phyloP scores from a whole-genome alignment of 2,113 vertebrate genomes.

The Rhinopomastus cyanomelas region DNA sequence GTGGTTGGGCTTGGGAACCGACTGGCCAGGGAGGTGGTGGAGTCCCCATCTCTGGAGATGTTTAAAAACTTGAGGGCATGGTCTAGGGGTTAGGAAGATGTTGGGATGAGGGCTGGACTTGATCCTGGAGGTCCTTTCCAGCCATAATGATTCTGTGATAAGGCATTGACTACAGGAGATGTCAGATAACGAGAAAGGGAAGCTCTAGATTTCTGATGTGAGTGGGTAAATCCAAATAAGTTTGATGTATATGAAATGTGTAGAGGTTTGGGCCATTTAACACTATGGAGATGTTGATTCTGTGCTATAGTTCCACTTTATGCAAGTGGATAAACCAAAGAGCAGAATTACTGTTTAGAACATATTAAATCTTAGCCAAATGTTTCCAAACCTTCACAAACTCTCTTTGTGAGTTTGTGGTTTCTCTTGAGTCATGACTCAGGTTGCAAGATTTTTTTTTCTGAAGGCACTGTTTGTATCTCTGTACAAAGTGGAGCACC shows the following conservation, averaged over 20 bases:
- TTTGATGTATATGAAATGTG: accelerated
- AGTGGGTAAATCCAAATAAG: neutral
- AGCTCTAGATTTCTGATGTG: neutral
- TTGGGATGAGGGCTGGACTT: no score
- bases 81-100: no score
- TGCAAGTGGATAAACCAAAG: neutral
- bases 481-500: neutral
- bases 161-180: accelerated
- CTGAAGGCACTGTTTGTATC: neutral
- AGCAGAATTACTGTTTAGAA: neutral
- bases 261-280: neutral
- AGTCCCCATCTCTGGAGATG: no score
- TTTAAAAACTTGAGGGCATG: no score
- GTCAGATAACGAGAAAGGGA: neutral
- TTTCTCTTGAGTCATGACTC: neutral
- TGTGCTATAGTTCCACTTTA: neutral
- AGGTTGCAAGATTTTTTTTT: neutral
- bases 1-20: no score
- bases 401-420: neutral
- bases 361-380: neutral
- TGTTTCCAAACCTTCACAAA: neutral
- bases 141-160: no score
- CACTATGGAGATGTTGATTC: neutral
- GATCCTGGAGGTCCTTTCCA: no score
- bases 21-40: no score